Conservation (phyloP, 2,888 invertebrate genomes). For the Xylophagus ater region DNA sequence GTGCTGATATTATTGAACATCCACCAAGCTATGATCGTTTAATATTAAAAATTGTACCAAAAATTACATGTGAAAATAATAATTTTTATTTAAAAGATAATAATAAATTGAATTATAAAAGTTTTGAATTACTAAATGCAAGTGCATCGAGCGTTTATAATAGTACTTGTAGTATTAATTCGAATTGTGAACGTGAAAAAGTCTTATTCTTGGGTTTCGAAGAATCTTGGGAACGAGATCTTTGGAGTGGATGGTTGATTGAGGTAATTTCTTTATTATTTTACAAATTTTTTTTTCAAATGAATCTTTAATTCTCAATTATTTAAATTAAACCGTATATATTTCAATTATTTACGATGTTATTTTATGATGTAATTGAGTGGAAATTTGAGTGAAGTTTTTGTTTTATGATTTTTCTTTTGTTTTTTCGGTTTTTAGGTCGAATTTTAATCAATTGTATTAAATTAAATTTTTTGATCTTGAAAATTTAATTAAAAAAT, state of each 20-base stretch:
- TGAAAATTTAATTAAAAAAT: no score
- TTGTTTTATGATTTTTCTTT: no score
- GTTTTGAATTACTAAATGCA: slow-evolving; percentile 28
- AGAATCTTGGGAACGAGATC: slow-evolving; percentile 53
- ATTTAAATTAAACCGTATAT: no score
- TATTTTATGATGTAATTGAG: no score
- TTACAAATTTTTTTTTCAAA: no score
- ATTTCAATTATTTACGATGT: no score
- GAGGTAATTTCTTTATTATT: slow-evolving; percentile 42
- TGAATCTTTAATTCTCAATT: no score
- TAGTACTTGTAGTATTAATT: slow-evolving; percentile 20
- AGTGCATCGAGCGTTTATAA: slow-evolving; percentile 32
- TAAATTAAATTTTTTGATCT: no score
- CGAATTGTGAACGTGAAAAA: slow-evolving; percentile 42
- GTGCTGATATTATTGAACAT: slow-evolving; percentile 22
- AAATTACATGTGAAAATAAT: slow-evolving; percentile 18
- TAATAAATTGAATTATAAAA: slow-evolving; percentile 17
- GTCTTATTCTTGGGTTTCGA: slow-evolving; percentile 53
- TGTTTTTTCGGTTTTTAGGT: no score
- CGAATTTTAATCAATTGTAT: no score
- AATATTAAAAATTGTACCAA: slow-evolving; percentile 39
- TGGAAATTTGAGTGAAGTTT: no score
- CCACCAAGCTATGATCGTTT: slow-evolving; percentile 31
- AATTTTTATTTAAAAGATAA: slow-evolving; percentile 18
- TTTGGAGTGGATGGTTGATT: slow-evolving; percentile 54